Conservation (phyloP, 1,140 invertebrate species). For the Drosophila sucinea region DNA sequence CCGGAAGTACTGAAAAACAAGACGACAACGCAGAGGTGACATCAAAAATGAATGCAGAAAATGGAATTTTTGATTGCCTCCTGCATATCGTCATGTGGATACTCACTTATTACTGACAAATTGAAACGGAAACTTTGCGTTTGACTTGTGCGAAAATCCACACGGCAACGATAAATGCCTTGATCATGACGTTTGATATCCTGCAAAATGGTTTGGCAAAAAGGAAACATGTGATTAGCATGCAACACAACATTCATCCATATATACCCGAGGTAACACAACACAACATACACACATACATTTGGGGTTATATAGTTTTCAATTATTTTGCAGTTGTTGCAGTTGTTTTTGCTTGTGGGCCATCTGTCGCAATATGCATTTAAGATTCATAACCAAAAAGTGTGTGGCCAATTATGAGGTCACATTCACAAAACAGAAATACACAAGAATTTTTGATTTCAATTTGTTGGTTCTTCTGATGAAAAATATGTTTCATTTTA, state of each 20-base stretch:
- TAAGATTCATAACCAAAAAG: constrained; percentile 16
- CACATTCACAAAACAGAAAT: neutral
- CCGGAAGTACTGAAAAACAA: constrained; percentile 89
- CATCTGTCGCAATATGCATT: constrained; percentile 5
- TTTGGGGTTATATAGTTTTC: constrained; percentile 59
- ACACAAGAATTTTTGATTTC: neutral
- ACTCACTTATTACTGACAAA: constrained; percentile 94
- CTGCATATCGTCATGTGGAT: constrained; percentile 23
- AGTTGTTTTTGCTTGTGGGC: neutral
- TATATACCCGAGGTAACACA: neutral
- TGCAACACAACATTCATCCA: constrained; percentile 28
- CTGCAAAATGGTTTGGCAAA: constrained; percentile 81
- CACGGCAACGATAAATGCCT: constrained; percentile 93
- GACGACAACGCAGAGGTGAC: constrained; percentile 19
- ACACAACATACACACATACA: constrained; percentile 2
- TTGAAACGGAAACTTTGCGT: constrained; percentile 94
- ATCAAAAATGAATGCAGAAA: constrained; percentile 22
- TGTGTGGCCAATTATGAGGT: constrained; percentile 13
- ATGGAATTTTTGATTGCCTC: constrained; percentile 28
- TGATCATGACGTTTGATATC: constrained; percentile 92
- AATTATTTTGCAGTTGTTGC: constrained; percentile 64
- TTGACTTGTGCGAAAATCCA: constrained; percentile 94
- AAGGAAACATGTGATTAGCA: constrained; percentile 69
- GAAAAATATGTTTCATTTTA: neutral
- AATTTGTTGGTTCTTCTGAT: neutral